Evolutionary conservation across 2,888 invertebrate genomes (phyloP).

Genomic region (Drosophila limbata): DNA sequence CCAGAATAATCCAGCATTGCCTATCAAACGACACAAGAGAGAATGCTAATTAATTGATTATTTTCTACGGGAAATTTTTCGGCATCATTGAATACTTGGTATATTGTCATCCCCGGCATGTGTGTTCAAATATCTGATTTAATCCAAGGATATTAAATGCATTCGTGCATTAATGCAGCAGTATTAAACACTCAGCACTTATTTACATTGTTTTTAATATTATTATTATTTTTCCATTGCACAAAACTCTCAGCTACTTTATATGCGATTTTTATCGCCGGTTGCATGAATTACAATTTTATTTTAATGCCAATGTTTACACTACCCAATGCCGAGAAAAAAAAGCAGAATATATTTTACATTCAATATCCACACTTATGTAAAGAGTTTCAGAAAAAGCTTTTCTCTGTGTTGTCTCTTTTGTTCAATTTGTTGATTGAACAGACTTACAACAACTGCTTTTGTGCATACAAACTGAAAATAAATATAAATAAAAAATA

Average conservation of each 20-base stretch:
- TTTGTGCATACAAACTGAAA: background rate
- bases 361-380: constrained; percentile 1
- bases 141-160: constrained; percentile 54
- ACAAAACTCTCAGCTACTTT: constrained; percentile 5
- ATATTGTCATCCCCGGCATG: background rate
- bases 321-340: constrained; percentile 7
- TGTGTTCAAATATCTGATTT: constrained; percentile 5
- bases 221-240: constrained; percentile 12
- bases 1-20: constrained; percentile 6
- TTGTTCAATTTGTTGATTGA: constrained; percentile 34
- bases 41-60: constrained; percentile 41
- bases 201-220: constrained; percentile 44
- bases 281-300: constrained; percentile 36
- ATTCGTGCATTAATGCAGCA: constrained; percentile 58
- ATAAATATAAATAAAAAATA: background rate
- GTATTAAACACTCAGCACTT: constrained; percentile 22
- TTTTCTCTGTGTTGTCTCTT: constrained; percentile 31
- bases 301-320: constrained; percentile 52
- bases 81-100: constrained; percentile 10
- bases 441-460: constrained; percentile 21
- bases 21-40: constrained; percentile 1
- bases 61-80: constrained; percentile 1
- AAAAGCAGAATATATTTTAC: constrained; percentile 11
- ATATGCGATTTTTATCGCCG: constrained; percentile 21
- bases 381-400: constrained; percentile 31